Conservation (phyloP, 2,797 vertebrate genomes). For the Esox lucius region DNA sequence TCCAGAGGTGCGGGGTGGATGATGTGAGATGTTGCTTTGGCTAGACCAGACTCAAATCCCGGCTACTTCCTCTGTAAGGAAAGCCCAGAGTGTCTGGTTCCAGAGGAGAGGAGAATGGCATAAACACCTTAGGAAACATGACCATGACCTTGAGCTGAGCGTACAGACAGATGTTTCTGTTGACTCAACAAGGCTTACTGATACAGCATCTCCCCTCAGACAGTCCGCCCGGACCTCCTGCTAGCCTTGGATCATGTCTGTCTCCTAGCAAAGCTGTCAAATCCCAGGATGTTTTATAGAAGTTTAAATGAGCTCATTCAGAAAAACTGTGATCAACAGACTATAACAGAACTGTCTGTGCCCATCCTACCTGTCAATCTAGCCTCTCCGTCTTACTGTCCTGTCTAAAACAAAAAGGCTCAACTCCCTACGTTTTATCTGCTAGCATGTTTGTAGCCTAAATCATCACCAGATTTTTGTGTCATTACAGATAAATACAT, state of each 20-base stretch:
- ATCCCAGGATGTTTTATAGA: not conserved
- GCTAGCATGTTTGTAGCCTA: too few species aligned
- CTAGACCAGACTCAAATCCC: not conserved
- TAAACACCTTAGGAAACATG: not conserved
- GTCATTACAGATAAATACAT: too few species aligned
- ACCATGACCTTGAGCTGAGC: constrained; percentile 33
- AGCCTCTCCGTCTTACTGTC: too few species aligned
- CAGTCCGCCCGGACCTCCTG: not conserved
- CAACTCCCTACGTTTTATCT: too few species aligned
- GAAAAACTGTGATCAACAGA: not conserved
- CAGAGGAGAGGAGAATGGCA: not conserved
- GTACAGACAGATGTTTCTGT: not conserved
- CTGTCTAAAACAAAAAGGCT: too few species aligned
- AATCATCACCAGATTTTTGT: too few species aligned
- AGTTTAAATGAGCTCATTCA: not conserved
- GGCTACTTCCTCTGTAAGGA: not conserved
- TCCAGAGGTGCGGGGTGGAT: not conserved
- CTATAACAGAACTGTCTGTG: not conserved
- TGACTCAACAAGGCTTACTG: constrained; percentile 31
- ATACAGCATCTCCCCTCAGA: constrained; percentile 39
- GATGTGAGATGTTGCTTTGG: not conserved
- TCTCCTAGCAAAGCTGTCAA: not conserved
- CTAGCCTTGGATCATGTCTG: not conserved
- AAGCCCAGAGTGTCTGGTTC: not conserved
- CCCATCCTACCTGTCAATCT: too few species aligned